Evolutionary conservation across 2,888 invertebrate species (phyloP).

Genomic region (Acanthacorydalis orientalis): DNA sequence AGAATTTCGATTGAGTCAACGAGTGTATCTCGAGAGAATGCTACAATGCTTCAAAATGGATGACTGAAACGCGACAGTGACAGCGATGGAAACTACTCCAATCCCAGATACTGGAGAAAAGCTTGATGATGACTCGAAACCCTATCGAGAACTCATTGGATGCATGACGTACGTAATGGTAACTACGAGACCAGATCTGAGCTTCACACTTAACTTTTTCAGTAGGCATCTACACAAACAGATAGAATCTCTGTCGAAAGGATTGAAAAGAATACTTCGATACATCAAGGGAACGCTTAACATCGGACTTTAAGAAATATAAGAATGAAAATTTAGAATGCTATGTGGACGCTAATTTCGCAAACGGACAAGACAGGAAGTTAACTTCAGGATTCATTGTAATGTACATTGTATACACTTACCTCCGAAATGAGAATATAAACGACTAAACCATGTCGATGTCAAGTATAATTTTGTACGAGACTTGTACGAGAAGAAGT

Average conservation of each 20-base stretch:
- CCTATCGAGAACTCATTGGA: conserved; percentile 10
- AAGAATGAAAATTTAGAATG: not conserved
- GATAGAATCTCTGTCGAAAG: not conserved
- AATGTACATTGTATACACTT: conserved; percentile 6
- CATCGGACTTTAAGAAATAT: not conserved
- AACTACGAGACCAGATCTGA: conserved; percentile 9
- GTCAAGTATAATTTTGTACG: conserved; percentile 4
- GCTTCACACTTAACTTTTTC: conserved; percentile 7
- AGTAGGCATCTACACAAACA: not conserved
- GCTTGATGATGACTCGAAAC: conserved; percentile 4
- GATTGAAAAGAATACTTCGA: not conserved
- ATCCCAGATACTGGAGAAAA: conserved; percentile 3
- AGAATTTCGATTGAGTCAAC: conserved; percentile 10
- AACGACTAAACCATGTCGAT: no score
- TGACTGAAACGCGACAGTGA: conserved; percentile 10
- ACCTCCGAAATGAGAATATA: conserved; percentile 12
- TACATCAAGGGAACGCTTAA: conserved; percentile 1
- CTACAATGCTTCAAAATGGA: conserved; percentile 11
- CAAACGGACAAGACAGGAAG: conserved; percentile 10
- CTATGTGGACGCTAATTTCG: conserved; percentile 14
- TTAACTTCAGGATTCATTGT: conserved; percentile 14
- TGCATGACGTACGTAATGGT: conserved; percentile 10
- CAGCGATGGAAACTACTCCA: conserved; percentile 10
- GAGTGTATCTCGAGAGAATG: conserved; percentile 8
- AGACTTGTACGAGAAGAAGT: not conserved